A percentile compares a stretch with the other conserved stretches of the same genome.
These are phyloP conservation scores for Ctenosaura bakeri DNA, from an alignment of 2,797 vertebrate genomes.

Conservation along the genomic window DNA sequence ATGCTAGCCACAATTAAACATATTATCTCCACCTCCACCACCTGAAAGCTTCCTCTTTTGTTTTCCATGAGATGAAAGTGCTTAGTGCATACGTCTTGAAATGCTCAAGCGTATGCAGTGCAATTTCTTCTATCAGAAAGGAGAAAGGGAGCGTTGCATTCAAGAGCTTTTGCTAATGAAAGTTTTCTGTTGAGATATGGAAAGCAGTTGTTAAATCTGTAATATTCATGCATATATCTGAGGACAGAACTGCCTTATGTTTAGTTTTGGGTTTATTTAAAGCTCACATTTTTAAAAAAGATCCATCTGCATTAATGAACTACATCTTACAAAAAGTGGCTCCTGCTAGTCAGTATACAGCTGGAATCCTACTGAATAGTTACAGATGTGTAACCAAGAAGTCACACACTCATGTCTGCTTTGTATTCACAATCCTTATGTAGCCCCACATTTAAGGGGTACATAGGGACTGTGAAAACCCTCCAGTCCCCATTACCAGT, in stretches of 20 bases:
- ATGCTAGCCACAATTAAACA: neutral
- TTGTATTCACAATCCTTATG: no score
- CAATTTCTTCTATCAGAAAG: neutral
- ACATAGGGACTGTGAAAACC: no score
- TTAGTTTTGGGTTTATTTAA: conserved; percentile 70
- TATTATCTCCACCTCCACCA: no score
- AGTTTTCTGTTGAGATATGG: neutral
- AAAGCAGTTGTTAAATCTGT: neutral
- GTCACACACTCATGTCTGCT: no score
- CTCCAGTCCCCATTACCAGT: no score
- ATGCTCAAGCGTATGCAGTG: neutral
- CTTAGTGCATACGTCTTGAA: neutral
- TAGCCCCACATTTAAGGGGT: no score
- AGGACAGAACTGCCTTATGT: conserved; percentile 24
- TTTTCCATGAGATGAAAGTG: neutral
- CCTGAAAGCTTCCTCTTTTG: neutral
- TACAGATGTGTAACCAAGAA: no score
- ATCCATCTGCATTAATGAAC: no score
- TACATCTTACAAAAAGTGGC: no score
- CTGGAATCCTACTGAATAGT: no score
- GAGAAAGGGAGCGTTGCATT: neutral
- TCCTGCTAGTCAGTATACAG: no score
- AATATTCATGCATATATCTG: conserved; percentile 7
- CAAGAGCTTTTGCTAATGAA: neutral
- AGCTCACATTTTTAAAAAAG: neutral